A percentile compares a stretch with the other conserved stretches of the same genome.
These are phyloP conservation scores for Hemibagrus guttatus DNA, from an alignment of 2,797 vertebrate genomes.

Conservation along the genomic window DNA sequence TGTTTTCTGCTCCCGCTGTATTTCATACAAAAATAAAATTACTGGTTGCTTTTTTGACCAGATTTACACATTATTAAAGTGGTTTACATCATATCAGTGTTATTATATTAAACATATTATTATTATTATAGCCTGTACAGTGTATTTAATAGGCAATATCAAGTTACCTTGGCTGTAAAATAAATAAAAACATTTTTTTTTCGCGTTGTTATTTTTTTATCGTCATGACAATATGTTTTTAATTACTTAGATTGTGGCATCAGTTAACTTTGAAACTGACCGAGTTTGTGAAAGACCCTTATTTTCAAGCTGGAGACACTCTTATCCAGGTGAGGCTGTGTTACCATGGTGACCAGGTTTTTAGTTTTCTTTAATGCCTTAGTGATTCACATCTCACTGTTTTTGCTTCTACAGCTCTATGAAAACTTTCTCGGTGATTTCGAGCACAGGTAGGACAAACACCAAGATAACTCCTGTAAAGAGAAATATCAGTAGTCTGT, in stretches of 20 bases:
- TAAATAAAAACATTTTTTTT: background rate
- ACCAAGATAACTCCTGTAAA: background rate
- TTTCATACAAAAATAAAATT: background rate
- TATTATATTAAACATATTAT: background rate
- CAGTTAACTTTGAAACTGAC: conserved; percentile 91
- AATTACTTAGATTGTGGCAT: conserved; percentile 77
- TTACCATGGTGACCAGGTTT: background rate
- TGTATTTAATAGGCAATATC: background rate
- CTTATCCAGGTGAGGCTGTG: conserved; percentile 73
- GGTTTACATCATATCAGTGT: background rate
- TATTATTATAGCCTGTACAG: background rate
- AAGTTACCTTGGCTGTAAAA: background rate
- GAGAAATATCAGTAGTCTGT: background rate
- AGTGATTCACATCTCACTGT: background rate
- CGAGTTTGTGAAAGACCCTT: conserved; percentile 91
- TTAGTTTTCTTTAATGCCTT: background rate
- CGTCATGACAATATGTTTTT: background rate
- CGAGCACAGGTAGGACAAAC: conserved; percentile 3
- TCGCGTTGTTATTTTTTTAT: background rate
- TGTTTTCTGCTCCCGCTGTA: too few relatives aligned
- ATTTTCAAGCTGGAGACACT: conserved; percentile 88
- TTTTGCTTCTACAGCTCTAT: conserved; percentile 2
- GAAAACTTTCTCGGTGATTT: conserved; percentile 17
- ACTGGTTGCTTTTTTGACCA: background rate
- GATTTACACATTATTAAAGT: background rate